These are phyloP conservation scores for Pectinophora gossypiella DNA, from an alignment of 1,140 invertebrate species.

Conservation along the genomic window DNA sequence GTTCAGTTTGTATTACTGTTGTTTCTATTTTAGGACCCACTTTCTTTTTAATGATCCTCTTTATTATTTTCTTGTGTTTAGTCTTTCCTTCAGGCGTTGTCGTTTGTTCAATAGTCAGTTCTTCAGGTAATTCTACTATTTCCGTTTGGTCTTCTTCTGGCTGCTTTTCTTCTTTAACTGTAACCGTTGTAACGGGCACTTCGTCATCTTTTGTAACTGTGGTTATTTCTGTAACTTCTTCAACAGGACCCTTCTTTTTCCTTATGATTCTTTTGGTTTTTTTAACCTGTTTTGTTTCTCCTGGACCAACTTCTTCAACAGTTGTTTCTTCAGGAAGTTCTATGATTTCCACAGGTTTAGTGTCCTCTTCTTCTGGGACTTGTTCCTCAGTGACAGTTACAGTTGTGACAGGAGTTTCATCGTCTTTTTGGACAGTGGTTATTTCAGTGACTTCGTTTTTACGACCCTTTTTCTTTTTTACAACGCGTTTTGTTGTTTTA, in stretches of 20 bases:
- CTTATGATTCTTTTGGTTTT: conserved; percentile 40
- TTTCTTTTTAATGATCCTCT: not conserved
- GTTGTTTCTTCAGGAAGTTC: conserved; percentile 30
- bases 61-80: conserved; percentile 1
- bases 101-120: conserved; percentile 15
- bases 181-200: conserved; percentile 38
- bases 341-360: conserved; percentile 29
- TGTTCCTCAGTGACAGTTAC: conserved; percentile 32
- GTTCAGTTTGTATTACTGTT: conserved; percentile 21
- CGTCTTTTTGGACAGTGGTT: conserved; percentile 44
- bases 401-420: conserved; percentile 45
- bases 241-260: conserved; percentile 46
- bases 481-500: conserved; percentile 59
- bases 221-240: conserved; percentile 60
- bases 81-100: conserved; percentile 2
- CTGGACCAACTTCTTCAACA: conserved; percentile 48
- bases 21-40: conserved; percentile 4
- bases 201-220: conserved; percentile 60
- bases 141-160: conserved; percentile 16
- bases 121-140: conserved; percentile 26
- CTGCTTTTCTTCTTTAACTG: conserved; percentile 18
- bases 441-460: conserved; percentile 59
- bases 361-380: conserved; percentile 20
- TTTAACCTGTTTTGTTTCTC: conserved; percentile 42
- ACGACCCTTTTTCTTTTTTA: conserved; percentile 47